Percentiles rank a stretch among this genome's conserved stretches.
Evolutionary conservation across 2,797 vertebrate species (phyloP).

Genomic region (Phataginus tetradactyla): DNA sequence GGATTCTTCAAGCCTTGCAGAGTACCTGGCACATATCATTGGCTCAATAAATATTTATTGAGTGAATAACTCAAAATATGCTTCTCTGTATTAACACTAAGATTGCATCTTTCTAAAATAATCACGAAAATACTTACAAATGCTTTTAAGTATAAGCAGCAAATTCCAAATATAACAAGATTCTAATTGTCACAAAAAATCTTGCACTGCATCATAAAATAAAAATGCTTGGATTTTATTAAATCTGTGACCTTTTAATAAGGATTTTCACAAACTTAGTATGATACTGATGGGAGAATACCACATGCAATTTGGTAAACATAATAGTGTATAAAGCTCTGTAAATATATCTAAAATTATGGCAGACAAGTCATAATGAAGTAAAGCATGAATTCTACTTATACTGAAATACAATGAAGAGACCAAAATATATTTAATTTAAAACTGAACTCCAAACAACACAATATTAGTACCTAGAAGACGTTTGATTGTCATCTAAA

Average conservation of each 20-base stretch:
- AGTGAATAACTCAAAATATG: neutral
- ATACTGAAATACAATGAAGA: neutral
- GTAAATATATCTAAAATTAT: constrained; percentile 18
- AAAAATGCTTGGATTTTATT: neutral
- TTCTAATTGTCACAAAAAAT: neutral
- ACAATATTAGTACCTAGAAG: neutral
- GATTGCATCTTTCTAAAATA: neutral
- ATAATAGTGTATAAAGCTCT: neutral
- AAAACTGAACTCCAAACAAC: neutral
- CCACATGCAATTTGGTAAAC: neutral
- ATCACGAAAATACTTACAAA: neutral
- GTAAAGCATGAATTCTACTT: neutral
- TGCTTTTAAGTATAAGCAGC: neutral
- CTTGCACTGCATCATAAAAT: neutral
- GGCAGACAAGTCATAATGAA: neutral
- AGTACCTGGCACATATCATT: neutral
- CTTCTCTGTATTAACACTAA: neutral
- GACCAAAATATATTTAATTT: constrained; percentile 32
- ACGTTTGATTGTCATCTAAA: neutral
- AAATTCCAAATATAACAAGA: neutral
- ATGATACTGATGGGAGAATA: neutral
- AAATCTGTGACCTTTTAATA: neutral
- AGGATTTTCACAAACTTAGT: neutral
- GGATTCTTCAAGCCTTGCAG: neutral
- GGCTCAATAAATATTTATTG: neutral